These are phyloP conservation scores for Chromoteleia sp. DNA, from an alignment of 2,888 invertebrate species.

Conservation along the genomic window DNA sequence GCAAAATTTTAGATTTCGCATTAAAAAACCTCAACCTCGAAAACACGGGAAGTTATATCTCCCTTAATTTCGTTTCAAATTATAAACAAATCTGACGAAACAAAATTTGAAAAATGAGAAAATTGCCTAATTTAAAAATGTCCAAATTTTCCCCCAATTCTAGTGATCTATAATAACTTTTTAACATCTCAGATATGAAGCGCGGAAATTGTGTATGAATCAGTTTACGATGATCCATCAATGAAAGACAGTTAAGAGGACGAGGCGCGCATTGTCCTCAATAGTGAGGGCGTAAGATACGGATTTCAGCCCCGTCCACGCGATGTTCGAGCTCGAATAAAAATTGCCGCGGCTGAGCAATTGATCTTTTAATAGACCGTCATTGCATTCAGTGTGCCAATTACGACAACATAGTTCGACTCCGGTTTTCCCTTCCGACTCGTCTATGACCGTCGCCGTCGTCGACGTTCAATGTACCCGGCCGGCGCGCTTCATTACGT, in stretches of 20 bases:
- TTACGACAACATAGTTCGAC: constrained; percentile 63
- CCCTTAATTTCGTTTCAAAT: too few relatives aligned
- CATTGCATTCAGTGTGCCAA: constrained; percentile 69
- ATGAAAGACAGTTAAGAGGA: constrained; percentile 46
- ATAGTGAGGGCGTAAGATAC: constrained; percentile 29
- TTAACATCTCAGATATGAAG: too few relatives aligned
- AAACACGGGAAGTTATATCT: too few relatives aligned
- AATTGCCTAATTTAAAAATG: too few relatives aligned
- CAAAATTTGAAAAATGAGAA: too few relatives aligned
- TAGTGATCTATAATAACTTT: too few relatives aligned
- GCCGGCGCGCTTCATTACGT: constrained; percentile 60
- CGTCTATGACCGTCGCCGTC: constrained; percentile 62
- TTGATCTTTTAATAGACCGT: constrained; percentile 71
- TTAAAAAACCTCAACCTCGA: too few relatives aligned
- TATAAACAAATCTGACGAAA: too few relatives aligned
- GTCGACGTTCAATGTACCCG: constrained; percentile 67
- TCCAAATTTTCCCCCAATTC: too few relatives aligned
- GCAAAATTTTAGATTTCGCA: too few relatives aligned
- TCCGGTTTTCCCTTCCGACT: constrained; percentile 61
- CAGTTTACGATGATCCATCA: constrained; percentile 26
- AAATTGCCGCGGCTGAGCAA: constrained; percentile 68
- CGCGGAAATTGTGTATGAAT: too few relatives aligned
- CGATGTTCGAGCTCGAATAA: constrained; percentile 55
- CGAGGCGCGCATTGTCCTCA: constrained; percentile 24
- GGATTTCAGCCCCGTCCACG: constrained; percentile 30